These are phyloP conservation scores for Morinoia aosen DNA, from an alignment of 2,888 invertebrate genomes.

Conservation along the genomic window DNA sequence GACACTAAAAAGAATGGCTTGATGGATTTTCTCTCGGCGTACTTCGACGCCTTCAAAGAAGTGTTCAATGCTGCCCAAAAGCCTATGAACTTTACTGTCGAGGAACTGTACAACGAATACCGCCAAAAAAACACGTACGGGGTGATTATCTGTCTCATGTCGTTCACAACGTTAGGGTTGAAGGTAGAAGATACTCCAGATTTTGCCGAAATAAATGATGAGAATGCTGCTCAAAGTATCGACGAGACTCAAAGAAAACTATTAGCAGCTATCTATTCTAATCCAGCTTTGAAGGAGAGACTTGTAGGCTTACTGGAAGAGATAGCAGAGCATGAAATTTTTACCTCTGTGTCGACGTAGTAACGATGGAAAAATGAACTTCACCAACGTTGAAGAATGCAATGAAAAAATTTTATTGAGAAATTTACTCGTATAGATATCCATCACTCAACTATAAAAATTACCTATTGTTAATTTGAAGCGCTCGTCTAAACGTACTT, in stretches of 20 bases:
- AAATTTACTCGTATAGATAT: not conserved
- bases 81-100: slow-evolving; percentile 27
- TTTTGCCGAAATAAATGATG: not conserved
- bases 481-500: too few species aligned
- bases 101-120: slow-evolving; percentile 56
- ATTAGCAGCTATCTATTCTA: not conserved
- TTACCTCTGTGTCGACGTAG: not conserved
- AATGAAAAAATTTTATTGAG: not conserved
- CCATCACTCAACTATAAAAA: too few species aligned
- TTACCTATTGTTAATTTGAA: too few species aligned
- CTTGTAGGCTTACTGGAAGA: not conserved
- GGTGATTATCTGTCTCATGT: slow-evolving; percentile 50
- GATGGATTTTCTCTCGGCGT: not conserved
- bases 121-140: slow-evolving; percentile 54
- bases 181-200: slow-evolving; percentile 40
- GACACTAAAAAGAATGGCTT: slow-evolving; percentile 35
- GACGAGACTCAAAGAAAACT: not conserved
- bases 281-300: not conserved
- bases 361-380: not conserved
- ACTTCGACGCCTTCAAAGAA: slow-evolving; percentile 32
- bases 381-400: not conserved
- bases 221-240: not conserved
- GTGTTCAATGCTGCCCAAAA: slow-evolving; percentile 36
- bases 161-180: slow-evolving; percentile 49
- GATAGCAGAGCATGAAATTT: not conserved